Conservation (phyloP, 2,888 invertebrate species). For the Ochropleura plecta region DNA sequence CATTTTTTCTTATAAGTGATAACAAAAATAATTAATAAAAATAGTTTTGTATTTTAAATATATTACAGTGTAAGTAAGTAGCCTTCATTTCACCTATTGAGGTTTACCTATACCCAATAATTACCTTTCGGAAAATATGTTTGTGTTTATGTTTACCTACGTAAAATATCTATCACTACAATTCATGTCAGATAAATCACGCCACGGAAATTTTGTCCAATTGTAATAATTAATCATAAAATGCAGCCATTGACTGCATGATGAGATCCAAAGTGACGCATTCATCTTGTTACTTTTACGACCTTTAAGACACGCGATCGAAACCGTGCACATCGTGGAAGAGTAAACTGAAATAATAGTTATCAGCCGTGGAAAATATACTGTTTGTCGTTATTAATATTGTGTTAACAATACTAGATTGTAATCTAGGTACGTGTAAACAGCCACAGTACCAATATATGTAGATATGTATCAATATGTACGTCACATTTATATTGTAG, state of each 20-base stretch:
- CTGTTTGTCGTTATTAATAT: conserved; percentile 38
- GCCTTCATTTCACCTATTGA: too few relatives aligned
- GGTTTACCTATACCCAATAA: too few relatives aligned
- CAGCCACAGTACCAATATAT: neutral
- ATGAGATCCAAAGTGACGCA: conserved; percentile 9
- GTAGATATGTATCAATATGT: neutral
- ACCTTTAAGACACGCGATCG: neutral
- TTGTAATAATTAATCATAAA: conserved; percentile 20
- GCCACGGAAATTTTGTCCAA: conserved; percentile 24
- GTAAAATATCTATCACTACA: neutral
- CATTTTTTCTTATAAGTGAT: too few relatives aligned
- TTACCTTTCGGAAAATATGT: neutral
- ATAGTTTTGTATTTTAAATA: too few relatives aligned
- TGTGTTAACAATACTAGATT: conserved; percentile 29
- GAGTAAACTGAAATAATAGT: conserved; percentile 27
- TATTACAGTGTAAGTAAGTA: too few relatives aligned
- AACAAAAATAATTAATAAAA: too few relatives aligned
- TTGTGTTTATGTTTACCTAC: neutral
- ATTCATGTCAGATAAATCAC: conserved; percentile 10
- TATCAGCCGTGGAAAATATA: conserved; percentile 52
- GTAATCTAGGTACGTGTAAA: conserved; percentile 26
- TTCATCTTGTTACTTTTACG: conserved; percentile 9
- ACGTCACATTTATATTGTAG: neutral
- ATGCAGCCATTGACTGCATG: conserved; percentile 17
- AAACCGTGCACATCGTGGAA: conserved; percentile 31